Evolutionary conservation across 1,140 invertebrate genomes (phyloP).

Genomic region (Melipona quadrifasciata): DNA sequence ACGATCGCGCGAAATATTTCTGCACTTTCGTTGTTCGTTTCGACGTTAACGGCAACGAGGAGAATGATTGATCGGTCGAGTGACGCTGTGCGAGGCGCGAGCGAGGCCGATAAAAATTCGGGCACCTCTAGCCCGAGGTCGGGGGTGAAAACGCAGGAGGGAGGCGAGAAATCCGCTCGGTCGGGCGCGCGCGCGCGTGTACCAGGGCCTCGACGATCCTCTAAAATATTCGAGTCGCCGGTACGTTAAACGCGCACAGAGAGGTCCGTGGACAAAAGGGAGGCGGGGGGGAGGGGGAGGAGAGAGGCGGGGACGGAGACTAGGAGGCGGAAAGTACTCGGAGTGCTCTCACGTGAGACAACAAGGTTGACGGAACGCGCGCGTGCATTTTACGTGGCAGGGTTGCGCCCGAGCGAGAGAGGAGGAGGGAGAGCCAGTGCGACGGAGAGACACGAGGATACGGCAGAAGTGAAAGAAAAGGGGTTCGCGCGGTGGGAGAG

Average conservation of each 20-base stretch:
- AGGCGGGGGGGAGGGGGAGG: not conserved
- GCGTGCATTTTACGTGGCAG: slow-evolving; percentile 60
- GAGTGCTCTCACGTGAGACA: slow-evolving; percentile 65
- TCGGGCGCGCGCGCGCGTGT: not conserved
- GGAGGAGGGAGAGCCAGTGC: not conserved
- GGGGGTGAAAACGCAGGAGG: not conserved
- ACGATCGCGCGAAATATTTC: too few relatives aligned
- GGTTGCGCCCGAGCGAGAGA: not conserved
- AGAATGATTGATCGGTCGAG: too few relatives aligned
- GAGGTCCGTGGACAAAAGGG: slow-evolving; percentile 12
- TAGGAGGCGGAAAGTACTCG: slow-evolving; percentile 40
- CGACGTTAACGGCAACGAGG: too few relatives aligned
- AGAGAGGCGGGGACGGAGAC: not conserved
- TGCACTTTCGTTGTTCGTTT: too few relatives aligned
- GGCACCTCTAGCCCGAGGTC: not conserved
- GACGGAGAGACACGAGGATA: not conserved
- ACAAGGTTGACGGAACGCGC: slow-evolving; percentile 65
- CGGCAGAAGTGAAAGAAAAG: not conserved
- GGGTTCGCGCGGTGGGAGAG: slow-evolving; percentile 34
- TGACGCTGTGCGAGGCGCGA: too few relatives aligned
- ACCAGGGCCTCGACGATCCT: slow-evolving; percentile 1
- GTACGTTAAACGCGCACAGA: not conserved
- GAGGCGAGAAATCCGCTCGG: not conserved
- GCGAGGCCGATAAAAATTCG: not conserved
- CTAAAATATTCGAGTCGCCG: slow-evolving; percentile 35